These are phyloP conservation scores for Meiosimyza decipiens DNA, from an alignment of 2,888 invertebrate genomes.

Conservation along the genomic window DNA sequence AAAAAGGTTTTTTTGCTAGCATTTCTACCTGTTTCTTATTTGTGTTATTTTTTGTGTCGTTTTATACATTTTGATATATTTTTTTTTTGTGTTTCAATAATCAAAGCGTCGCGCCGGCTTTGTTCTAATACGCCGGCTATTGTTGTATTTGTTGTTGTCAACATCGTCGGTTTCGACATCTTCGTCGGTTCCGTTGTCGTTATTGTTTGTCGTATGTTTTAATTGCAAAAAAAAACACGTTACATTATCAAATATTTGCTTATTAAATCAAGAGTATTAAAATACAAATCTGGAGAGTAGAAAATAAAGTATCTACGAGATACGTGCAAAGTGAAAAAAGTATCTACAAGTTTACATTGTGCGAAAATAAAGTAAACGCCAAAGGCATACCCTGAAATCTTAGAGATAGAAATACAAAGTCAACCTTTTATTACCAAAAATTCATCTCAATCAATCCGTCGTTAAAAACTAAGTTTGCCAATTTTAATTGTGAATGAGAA, in stretches of 20 bases:
- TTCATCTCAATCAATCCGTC: too few species aligned
- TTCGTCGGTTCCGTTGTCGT: background rate
- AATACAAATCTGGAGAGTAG: background rate
- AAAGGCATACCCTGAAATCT: too few species aligned
- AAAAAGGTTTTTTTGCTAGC: background rate
- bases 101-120: constrained; percentile 19
- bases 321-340: background rate
- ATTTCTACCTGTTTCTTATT: constrained; percentile 2
- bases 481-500: too few species aligned
- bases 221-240: background rate
- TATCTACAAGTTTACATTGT: too few species aligned
- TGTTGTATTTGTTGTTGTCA: background rate
- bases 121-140: constrained; percentile 5
- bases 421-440: too few species aligned
- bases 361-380: too few species aligned
- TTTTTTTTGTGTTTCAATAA: background rate
- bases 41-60: background rate
- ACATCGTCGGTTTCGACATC: background rate
- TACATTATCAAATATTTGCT: constrained; percentile 5
- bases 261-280: constrained; percentile 3
- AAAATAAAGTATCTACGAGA: constrained; percentile 12
- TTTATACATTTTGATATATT: background rate
- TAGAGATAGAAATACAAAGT: too few species aligned
- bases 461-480: too few species aligned
- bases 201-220: background rate